These are phyloP conservation scores for Clusia tigrina DNA, from an alignment of 2,888 invertebrate genomes.

Conservation along the genomic window DNA sequence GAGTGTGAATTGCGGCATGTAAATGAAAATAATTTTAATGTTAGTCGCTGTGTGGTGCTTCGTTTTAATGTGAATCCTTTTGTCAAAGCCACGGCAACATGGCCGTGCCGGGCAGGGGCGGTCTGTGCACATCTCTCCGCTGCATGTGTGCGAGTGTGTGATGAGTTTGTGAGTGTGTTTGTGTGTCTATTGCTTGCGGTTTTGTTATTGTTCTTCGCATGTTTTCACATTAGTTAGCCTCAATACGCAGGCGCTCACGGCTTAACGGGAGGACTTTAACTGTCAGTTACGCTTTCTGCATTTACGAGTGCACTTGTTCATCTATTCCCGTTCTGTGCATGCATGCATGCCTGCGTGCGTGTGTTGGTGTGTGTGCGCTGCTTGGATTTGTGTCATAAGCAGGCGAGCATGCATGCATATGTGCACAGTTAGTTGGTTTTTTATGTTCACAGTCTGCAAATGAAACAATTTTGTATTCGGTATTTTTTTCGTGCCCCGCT, in stretches of 20 bases:
- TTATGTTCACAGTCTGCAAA: background rate
- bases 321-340: background rate
- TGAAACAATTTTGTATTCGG: background rate
- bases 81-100: background rate
- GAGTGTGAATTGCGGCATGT: conserved; percentile 18
- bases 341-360: background rate
- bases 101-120: too few species aligned
- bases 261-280: conserved; percentile 5
- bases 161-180: background rate
- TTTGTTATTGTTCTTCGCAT: background rate
- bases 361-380: conserved; percentile 1
- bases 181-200: background rate
- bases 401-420: conserved; percentile 7
- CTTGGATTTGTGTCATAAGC: conserved; percentile 3
- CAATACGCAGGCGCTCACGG: background rate
- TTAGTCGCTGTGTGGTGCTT: background rate
- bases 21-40: conserved; percentile 10
- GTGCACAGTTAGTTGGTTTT: background rate
- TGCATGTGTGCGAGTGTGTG: background rate
- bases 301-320: background rate
- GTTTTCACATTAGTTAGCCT: conserved; percentile 1
- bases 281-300: background rate
- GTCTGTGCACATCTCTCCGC: too few species aligned
- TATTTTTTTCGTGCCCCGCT: background rate
- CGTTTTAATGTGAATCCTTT: background rate